Base-by-base conservation (phyloP, 2,888 invertebrate genomes). In the Tryphoninae sp. region DNA sequence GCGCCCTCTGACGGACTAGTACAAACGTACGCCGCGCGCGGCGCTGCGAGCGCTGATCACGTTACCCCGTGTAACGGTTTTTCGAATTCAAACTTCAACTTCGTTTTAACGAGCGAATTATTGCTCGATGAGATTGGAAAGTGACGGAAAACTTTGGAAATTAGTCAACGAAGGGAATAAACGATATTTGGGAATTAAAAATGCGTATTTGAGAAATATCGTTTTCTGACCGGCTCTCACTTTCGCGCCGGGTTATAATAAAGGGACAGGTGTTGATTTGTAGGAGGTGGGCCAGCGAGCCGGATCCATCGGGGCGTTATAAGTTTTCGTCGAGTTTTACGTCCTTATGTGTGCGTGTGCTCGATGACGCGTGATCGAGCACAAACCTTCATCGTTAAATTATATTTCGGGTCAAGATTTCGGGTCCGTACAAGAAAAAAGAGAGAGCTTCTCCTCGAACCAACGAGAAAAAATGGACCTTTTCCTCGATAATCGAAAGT, bases 181-280 rank as follows among this genome's bases (percentile, higher is more conserved):
- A 6, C 33, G 33, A 0, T 33, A 6, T 6, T 33, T 1, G 33
- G 6, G 6, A 33, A 33, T 33, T 6, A 33, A 33, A 33, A 33
- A 6, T 7, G 33, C 6, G 6, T 33, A 33, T 33, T 51, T 13
- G n/a, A n/a, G 2, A 51, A 51, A 4, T 51, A 11, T 51, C 51
- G 61, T 11, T 26, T 9, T 23, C 61, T 7, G 33, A 26, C 23
- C 11, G 22, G 19, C 22, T 22, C 19, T 40, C 51, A 51, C 42
- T 33, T 59, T 53, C 65, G 67, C 22, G 75, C 53, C 49, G 79
- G 73, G 71, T 74, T 74, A 81, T 80, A 81, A 83, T 83, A 84
- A 82, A 80, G 78, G 77, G 85, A 85, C 84, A 85, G 85, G 85
- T 85, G 85, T 85, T 85, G 84, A 85, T 85, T 85, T 84, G 85